Evolutionary conservation across 2,113 vertebrate species (phyloP), one percentile per base, ranked within the genome.

Genomic region (Onychostruthus taczanowskii): DNA sequence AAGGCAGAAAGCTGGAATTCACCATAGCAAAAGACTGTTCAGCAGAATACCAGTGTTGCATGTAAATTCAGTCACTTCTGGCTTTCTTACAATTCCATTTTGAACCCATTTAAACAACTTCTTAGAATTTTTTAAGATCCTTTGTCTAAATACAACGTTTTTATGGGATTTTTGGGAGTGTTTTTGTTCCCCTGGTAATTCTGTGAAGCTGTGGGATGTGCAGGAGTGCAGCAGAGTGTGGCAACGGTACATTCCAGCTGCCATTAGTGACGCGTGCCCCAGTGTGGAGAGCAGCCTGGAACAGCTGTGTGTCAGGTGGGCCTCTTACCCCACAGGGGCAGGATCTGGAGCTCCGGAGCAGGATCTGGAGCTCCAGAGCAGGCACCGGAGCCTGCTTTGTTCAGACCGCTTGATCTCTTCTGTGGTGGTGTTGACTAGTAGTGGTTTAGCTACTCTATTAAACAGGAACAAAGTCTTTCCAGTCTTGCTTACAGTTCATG

Each of bases 221-320:
- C 28, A 66, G 41, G 50, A 53, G 8, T 53, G 20, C 26, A 66
- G n/a, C 28, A 39, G 41, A 28, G 31, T n/a, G 35, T 67, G 35
- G 16, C 18, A 9, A 9, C 24, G 6, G 13, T 43, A 6, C 13
- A 5, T 62, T 39, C 30, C 43, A 56, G 14, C 35, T 70, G 5
- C 9, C 2, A 1, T 41, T 26, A 52, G 18, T 17, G 52, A 7
- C 2, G 0, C 0, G 0, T 47, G 16, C 8, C 4, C 17, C 18
- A 13, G 10, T 30, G 16, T 1, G 3, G 24, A 72, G 16, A 33
- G 14, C 63, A 77, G 30, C 31, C 43, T 27, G 43, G 53, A 81
- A 62, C 30, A 39, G 5, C 31, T 73, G 1, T n/a, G 8, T 79
- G 16, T 52, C 50, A 47, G 39, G 35, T 49, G 16, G 12, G 4